A percentile compares a stretch with the other conserved stretches of the same genome.
These are phyloP conservation scores for Micromys minutus DNA, from an alignment of 2,113 vertebrate genomes.

Conservation along the genomic window DNA sequence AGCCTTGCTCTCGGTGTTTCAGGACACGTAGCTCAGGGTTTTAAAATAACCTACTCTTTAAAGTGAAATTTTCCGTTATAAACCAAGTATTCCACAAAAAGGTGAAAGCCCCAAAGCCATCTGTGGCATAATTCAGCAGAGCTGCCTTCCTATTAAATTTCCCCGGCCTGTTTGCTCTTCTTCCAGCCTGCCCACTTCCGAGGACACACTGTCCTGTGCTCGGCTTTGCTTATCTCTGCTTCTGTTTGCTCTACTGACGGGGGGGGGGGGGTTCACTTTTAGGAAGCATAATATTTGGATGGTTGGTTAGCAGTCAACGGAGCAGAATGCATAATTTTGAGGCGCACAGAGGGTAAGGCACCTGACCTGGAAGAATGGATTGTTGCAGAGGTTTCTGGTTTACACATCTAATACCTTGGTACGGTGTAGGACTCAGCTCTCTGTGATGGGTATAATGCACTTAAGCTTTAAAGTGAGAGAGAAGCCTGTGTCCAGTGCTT, in stretches of 20 bases:
- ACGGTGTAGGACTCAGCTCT: no score
- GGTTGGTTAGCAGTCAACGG: background rate
- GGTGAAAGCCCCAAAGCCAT: accelerated
- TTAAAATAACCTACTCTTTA: background rate
- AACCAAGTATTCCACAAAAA: background rate
- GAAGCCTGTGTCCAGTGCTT: background rate
- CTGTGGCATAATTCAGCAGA: background rate
- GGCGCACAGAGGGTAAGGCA: background rate
- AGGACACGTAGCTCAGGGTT: background rate
- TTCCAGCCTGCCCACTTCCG: background rate
- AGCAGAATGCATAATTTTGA: background rate
- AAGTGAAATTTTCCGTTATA: background rate
- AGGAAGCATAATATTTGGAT: slow-evolving; percentile 12
- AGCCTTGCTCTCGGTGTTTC: background rate
- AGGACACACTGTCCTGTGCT: background rate
- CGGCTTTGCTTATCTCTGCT: slow-evolving; percentile 29
- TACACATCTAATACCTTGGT: background rate
- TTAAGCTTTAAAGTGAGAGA: background rate
- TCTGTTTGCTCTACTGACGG: slow-evolving; percentile 51
- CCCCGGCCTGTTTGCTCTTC: slow-evolving; percentile 49
- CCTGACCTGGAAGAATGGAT: background rate
- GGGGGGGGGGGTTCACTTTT: background rate
- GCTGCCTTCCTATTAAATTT: slow-evolving; percentile 12
- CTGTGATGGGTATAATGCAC: background rate
- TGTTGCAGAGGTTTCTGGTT: background rate